These are phyloP conservation scores for Atta cephalotes DNA, from an alignment of 1,140 invertebrate genomes.

Conservation along the genomic window DNA sequence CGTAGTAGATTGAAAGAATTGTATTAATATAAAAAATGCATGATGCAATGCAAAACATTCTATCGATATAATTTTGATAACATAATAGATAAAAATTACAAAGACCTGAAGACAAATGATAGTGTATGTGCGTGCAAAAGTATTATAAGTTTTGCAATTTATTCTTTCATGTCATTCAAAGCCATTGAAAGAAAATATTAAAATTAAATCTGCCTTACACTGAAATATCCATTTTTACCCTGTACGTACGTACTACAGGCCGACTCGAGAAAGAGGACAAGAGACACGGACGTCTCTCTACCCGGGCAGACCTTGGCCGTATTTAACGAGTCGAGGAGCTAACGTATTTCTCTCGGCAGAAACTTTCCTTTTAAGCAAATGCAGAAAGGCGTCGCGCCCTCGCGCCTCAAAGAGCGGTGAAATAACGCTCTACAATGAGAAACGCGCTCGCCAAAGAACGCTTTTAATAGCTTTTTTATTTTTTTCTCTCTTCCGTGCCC, in stretches of 20 bases:
- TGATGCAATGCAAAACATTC: background rate
- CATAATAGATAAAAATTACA: background rate
- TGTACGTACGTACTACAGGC: background rate
- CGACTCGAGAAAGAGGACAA: conserved; percentile 40
- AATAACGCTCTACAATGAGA: conserved; percentile 51
- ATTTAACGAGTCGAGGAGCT: conserved; percentile 57
- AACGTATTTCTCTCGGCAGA: conserved; percentile 48
- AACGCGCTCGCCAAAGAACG: conserved; percentile 37
- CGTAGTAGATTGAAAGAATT: background rate
- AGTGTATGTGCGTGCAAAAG: background rate
- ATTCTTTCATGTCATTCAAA: background rate
- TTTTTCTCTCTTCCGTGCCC: background rate
- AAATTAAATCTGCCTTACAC: conserved; percentile 17
- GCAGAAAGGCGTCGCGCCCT: conserved; percentile 54
- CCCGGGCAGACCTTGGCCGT: conserved; percentile 55
- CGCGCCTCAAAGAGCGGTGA: conserved; percentile 45
- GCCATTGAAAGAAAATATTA: conserved; percentile 18
- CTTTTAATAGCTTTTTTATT: conserved; percentile 25
- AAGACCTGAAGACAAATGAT: background rate
- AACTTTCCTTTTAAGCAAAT: conserved; percentile 62
- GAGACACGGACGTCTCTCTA: conserved; percentile 30
- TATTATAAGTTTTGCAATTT: background rate
- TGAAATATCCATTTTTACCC: conserved; percentile 1
- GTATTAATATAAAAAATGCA: background rate
- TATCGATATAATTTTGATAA: background rate